Base-by-base conservation (phyloP, 2,797 vertebrate genomes). In the Lepus townsendii region DNA sequence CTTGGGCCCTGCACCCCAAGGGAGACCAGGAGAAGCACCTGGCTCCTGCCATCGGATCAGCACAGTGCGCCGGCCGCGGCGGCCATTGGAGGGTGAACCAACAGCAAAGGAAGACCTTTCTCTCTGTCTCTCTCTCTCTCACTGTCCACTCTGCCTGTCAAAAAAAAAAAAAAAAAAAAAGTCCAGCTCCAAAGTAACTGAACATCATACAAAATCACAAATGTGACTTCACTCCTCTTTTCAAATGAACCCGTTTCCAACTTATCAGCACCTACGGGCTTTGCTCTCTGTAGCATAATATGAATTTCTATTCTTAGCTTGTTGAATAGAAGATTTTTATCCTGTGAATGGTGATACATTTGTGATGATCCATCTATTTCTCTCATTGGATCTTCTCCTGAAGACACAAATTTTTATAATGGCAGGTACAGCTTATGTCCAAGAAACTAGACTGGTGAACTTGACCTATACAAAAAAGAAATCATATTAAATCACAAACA, bases 311-410 rank as follows among this genome's bases (percentile, higher is more conserved):
- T 60, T 72, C 52, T 66, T 42, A 62, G 26, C 1, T 76, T 17
- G n/a, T 17, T 83, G 35, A 35, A 65, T 22, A 26, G 35, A 22
- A 86, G 47, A 54, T 84, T 87, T 92, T 63, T 69, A 92, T 63
- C 60, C 38, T 92, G 16, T 11, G 20, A 73, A 66, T 30, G 12
- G 47, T 27, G n/a, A 79, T 22, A 47, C 20, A 83, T 76, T 69
- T 80, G 30, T 91, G 63, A 76, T 88, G 38, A 94, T 82, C 47
- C 22, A 72, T 42, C 32, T n/a, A 62, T 16, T 42, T 75, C 73
- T 57, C 77, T 90, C 66, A 57, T 30, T 19, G 52, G 60, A 96
- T 83, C n/a, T 54, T 96, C 68, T 57, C 78, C 42, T 14, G 13
- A 4, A 90, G 20, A 84, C 24, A 66, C 2, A n/a, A 24, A 66